Conservation (phyloP, 2,888 invertebrate genomes). For the Stenodema calcarata region DNA sequence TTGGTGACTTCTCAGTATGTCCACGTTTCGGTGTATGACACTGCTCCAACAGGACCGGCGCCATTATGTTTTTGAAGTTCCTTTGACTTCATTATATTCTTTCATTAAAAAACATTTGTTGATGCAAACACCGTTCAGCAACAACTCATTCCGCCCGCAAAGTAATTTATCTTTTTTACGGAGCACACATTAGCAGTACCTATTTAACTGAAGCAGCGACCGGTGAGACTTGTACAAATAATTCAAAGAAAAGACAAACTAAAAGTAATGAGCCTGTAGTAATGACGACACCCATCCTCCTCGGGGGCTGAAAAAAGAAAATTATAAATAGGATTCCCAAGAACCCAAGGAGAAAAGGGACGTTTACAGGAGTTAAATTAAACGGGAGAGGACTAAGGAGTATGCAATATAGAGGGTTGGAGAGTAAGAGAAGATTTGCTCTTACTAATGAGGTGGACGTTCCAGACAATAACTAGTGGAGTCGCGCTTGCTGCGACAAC, state of each 20-base stretch:
- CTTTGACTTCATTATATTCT: too few species aligned
- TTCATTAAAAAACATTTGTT: too few species aligned
- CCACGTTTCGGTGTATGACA: too few species aligned
- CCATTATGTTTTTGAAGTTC: too few species aligned
- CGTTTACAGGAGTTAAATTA: slow-evolving; percentile 5
- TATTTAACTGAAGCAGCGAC: too few species aligned
- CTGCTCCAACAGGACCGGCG: too few species aligned
- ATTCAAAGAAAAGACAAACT: background rate
- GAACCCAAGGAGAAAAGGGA: background rate
- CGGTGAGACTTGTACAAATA: background rate
- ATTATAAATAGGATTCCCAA: slow-evolving; percentile 12
- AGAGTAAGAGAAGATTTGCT: background rate
- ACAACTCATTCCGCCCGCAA: too few species aligned
- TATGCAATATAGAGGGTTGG: background rate
- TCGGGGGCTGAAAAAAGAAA: background rate
- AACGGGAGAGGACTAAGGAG: background rate
- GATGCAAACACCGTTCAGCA: too few species aligned
- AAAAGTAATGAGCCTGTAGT: background rate
- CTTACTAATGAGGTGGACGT: slow-evolving; percentile 15
- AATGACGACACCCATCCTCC: background rate
- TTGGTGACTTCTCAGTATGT: too few species aligned
- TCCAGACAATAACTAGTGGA: background rate
- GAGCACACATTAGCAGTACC: too few species aligned
- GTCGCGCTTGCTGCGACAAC: background rate
- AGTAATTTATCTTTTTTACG: too few species aligned